A percentile compares a stretch with the other conserved stretches of the same genome.
Evolutionary conservation across 2,888 invertebrate genomes (phyloP).

Genomic region (Acronicta aceris): DNA sequence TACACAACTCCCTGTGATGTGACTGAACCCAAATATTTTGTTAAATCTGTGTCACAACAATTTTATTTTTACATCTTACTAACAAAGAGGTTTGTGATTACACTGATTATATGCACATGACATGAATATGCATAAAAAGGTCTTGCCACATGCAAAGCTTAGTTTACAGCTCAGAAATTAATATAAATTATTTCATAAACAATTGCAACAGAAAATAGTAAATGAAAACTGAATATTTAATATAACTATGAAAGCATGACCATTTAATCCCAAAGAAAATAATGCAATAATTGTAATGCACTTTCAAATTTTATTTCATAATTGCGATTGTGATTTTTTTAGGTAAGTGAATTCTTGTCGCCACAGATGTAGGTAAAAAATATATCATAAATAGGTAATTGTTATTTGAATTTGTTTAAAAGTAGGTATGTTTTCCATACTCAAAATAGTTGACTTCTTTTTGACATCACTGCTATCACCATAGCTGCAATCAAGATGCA

Average conservation of each 20-base stretch:
- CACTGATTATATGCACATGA: not conserved
- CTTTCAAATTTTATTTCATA: too few relatives aligned
- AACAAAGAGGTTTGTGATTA: too few relatives aligned
- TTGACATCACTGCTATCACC: slow-evolving; percentile 13
- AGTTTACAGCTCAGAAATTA: slow-evolving; percentile 7
- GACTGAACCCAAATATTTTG: slow-evolving; percentile 10
- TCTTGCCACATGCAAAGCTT: slow-evolving; percentile 1
- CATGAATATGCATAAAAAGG: not conserved
- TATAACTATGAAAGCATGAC: slow-evolving; percentile 24
- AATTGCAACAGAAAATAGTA: slow-evolving; percentile 9
- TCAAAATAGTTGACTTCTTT: not conserved
- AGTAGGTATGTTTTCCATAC: too few relatives aligned
- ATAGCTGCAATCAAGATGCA: slow-evolving; percentile 18
- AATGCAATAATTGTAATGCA: not conserved
- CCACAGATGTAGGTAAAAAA: too few relatives aligned
- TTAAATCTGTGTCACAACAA: not conserved
- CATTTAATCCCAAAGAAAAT: slow-evolving; percentile 15
- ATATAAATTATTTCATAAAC: slow-evolving; percentile 17
- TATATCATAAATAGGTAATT: too few relatives aligned
- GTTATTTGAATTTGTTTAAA: too few relatives aligned
- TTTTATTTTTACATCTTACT: too few relatives aligned
- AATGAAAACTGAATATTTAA: slow-evolving; percentile 24
- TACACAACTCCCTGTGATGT: not conserved
- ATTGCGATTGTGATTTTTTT: too few relatives aligned
- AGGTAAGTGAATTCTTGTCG: too few relatives aligned